A percentile compares a stretch with the other conserved stretches of the same genome.
These are phyloP conservation scores for Parnassius smintheus DNA, from an alignment of 2,888 invertebrate genomes.

Conservation along the genomic window DNA sequence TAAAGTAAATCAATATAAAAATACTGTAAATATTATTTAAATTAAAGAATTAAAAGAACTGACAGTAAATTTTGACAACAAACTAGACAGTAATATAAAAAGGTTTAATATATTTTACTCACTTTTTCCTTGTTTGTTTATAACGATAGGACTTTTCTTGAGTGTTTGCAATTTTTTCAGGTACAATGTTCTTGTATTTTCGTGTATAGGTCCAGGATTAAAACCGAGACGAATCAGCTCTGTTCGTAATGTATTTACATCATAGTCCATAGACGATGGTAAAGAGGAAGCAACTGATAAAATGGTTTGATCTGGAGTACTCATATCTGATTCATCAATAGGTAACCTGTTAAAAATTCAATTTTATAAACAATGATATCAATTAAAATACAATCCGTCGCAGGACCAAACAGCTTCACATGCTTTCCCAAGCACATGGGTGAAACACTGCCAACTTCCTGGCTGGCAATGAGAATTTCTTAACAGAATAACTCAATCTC, in stretches of 20 bases:
- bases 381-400: too few relatives aligned
- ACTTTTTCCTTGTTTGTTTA: conserved; percentile 50
- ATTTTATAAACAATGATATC: background rate
- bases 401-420: too few relatives aligned
- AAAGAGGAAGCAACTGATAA: conserved; percentile 78
- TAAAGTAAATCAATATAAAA: conserved; percentile 21
- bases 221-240: conserved; percentile 85
- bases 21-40: background rate
- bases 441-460: too few relatives aligned
- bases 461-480: too few relatives aligned
- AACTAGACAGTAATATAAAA: conserved; percentile 18
- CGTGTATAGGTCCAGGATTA: conserved; percentile 90
- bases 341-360: conserved; percentile 49
- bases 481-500: too few relatives aligned
- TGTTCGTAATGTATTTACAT: conserved; percentile 83
- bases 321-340: conserved; percentile 54
- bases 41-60: conserved; percentile 22
- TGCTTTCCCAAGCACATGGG: too few relatives aligned
- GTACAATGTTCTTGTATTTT: conserved; percentile 88
- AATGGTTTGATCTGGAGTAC: conserved; percentile 57
- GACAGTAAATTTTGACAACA: conserved; percentile 17
- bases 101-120: conserved; percentile 33
- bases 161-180: conserved; percentile 86
- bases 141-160: conserved; percentile 55
- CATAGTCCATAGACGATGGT: conserved; percentile 83